Evolutionary conservation across 1,140 invertebrate species (phyloP).

Genomic region (Nilaparvata lugens): DNA sequence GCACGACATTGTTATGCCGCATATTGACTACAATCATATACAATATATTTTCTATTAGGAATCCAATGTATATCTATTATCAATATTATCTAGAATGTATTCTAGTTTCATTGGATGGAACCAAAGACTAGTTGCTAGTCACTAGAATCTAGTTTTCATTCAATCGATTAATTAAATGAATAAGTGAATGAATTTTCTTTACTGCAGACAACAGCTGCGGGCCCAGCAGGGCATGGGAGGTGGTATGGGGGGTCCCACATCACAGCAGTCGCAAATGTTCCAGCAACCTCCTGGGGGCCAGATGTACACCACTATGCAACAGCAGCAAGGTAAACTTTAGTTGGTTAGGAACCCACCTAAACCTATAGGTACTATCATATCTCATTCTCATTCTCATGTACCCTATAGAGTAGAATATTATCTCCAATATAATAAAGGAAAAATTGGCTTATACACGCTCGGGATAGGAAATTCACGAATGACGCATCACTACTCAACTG

Average conservation of each 20-base stretch:
- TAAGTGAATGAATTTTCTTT: slow-evolving; percentile 17
- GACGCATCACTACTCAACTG: too few species aligned
- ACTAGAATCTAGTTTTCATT: too few species aligned
- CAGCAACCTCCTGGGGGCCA: slow-evolving; percentile 24
- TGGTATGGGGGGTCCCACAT: slow-evolving; percentile 18
- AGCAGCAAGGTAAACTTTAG: slow-evolving; percentile 39
- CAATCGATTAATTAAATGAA: not conserved
- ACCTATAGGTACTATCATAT: not conserved
- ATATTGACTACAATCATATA: too few species aligned
- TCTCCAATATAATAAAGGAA: not conserved
- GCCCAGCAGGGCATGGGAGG: slow-evolving; percentile 34
- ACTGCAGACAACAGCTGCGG: slow-evolving; percentile 39
- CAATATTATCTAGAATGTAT: too few species aligned
- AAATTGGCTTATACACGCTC: too few species aligned
- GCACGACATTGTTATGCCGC: too few species aligned
- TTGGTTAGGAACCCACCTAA: too few species aligned
- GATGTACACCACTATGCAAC: slow-evolving; percentile 38
- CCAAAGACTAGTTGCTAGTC: too few species aligned
- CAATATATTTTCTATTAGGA: too few species aligned
- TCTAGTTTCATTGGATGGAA: too few species aligned
- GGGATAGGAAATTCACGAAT: not conserved
- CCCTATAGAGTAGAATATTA: not conserved
- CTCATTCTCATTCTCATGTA: not conserved
- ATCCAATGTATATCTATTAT: too few species aligned
- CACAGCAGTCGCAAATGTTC: slow-evolving; percentile 33